Percentiles rank a stretch among this genome's conserved stretches.
phyloP scores from a whole-genome alignment of 1,140 invertebrate species.

The Calephelis nemesis region DNA sequence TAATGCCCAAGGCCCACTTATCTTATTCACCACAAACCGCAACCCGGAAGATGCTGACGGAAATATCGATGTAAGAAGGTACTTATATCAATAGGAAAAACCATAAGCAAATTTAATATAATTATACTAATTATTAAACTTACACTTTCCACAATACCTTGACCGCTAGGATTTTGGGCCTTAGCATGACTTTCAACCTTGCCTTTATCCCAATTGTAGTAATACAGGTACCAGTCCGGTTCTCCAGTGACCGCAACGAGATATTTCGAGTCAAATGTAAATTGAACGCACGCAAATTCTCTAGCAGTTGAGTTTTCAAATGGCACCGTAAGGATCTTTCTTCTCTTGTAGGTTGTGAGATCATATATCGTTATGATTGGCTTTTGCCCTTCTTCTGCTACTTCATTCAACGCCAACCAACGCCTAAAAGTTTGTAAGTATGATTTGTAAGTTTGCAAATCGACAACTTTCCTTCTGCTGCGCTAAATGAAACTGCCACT shows the following conservation, averaged over 20 bases:
- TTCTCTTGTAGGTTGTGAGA: constrained; percentile 81
- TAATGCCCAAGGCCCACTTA: too few relatives aligned
- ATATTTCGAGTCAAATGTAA: constrained; percentile 89
- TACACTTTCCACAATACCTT: constrained; percentile 71
- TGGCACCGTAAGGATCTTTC: constrained; percentile 82
- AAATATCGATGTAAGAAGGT: too few relatives aligned
- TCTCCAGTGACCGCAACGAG: constrained; percentile 88
- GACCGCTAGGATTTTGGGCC: constrained; percentile 83
- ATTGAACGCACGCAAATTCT: constrained; percentile 86
- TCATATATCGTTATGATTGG: constrained; percentile 84
- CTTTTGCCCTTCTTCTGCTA: constrained; percentile 69
- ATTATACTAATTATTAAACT: constrained; percentile 27
- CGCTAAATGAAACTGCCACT: too few relatives aligned
- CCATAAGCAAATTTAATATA: not conserved
- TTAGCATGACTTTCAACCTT: constrained; percentile 88
- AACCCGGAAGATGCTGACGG: too few relatives aligned
- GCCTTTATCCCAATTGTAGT: constrained; percentile 91
- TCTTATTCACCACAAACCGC: too few relatives aligned
- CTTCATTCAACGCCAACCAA: constrained; percentile 73
- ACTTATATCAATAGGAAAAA: not conserved
- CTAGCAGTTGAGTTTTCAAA: constrained; percentile 71
- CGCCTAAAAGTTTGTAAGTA: constrained; percentile 69
- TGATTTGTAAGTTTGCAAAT: not conserved
- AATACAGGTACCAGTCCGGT: constrained; percentile 89
- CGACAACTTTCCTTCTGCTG: too few relatives aligned